Evolutionary conservation across 2,797 vertebrate species (phyloP).

Genomic region (Acanthurus lineatus): DNA sequence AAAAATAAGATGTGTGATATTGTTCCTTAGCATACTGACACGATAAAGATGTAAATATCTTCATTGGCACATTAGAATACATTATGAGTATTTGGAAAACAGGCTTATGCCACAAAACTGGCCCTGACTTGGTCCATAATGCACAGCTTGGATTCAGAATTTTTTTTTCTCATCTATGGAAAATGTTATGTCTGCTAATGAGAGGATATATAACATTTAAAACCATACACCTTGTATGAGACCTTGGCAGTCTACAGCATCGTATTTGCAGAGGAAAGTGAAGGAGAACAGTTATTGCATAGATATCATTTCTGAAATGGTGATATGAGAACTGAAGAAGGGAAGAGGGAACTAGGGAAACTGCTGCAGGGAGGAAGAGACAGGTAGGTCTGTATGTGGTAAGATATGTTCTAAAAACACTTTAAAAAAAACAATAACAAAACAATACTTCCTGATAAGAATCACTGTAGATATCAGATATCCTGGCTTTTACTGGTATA

Average conservation of each 20-base stretch:
- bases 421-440: constrained; percentile 26
- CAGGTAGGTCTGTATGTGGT: constrained; percentile 1
- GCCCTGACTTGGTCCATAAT: constrained; percentile 62
- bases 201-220: constrained; percentile 21
- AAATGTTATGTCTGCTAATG: constrained; percentile 1
- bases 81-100: constrained; percentile 65
- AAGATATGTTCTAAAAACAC: constrained; percentile 25
- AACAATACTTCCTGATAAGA: constrained; percentile 27
- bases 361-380: constrained; percentile 13
- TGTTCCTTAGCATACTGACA: constrained; percentile 30
- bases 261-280: constrained; percentile 49
- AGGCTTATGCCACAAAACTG: constrained; percentile 67
- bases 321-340: constrained; percentile 18
- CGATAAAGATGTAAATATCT: constrained; percentile 47
- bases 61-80: constrained; percentile 71
- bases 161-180: constrained; percentile 16
- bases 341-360: constrained; percentile 6
- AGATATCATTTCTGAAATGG: constrained; percentile 64
- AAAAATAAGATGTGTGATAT: constrained; percentile 29
- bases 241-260: constrained; percentile 58
- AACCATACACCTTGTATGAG: too few species aligned
- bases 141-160: constrained; percentile 58
- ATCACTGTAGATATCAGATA: constrained; percentile 33
- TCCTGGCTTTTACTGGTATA: constrained; percentile 26
- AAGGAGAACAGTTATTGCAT: constrained; percentile 77